phyloP scores from a whole-genome alignment of 23 tunicate genomes.

The Corella eumyota region DNA sequence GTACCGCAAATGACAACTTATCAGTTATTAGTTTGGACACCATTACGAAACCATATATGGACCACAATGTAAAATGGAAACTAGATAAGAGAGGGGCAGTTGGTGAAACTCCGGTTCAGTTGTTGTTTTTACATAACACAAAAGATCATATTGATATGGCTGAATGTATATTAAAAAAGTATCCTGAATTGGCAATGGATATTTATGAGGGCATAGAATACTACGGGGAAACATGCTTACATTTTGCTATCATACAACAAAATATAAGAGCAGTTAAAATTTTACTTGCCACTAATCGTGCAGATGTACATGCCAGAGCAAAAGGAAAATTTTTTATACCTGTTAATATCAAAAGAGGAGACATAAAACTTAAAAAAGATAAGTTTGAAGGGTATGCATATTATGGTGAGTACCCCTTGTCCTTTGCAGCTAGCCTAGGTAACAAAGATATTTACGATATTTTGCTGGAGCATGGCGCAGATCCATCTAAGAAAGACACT shows the following conservation, averaged over 20 bases:
- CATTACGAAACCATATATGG: constrained; percentile 20
- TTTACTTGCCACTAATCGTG: constrained; percentile 28
- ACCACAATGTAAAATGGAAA: constrained; percentile 47
- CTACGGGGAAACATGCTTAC: constrained; percentile 81
- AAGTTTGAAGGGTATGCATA: constrained; percentile 86
- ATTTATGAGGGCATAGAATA: constrained; percentile 70
- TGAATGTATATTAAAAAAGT: constrained; percentile 25
- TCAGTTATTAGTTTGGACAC: constrained; percentile 35
- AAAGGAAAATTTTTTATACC: constrained; percentile 85
- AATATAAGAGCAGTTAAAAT: constrained; percentile 52
- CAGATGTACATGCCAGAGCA: constrained; percentile 66
- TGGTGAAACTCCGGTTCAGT: constrained; percentile 87
- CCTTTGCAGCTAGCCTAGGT: constrained; percentile 85
- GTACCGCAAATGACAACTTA: not conserved
- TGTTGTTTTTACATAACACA: constrained; percentile 61
- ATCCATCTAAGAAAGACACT: constrained; percentile 31
- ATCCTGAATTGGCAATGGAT: constrained; percentile 70
- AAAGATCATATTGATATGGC: constrained; percentile 63
- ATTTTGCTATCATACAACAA: constrained; percentile 72
- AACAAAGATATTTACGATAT: constrained; percentile 66
- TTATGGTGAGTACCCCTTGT: constrained; percentile 82
- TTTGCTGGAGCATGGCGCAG: constrained; percentile 37
- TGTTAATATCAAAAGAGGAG: constrained; percentile 71
- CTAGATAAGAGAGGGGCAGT: constrained; percentile 75
- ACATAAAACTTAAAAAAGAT: constrained; percentile 41